Evolutionary conservation across 1,140 invertebrate genomes (phyloP).

Genomic region (Bicyclus anynana): DNA sequence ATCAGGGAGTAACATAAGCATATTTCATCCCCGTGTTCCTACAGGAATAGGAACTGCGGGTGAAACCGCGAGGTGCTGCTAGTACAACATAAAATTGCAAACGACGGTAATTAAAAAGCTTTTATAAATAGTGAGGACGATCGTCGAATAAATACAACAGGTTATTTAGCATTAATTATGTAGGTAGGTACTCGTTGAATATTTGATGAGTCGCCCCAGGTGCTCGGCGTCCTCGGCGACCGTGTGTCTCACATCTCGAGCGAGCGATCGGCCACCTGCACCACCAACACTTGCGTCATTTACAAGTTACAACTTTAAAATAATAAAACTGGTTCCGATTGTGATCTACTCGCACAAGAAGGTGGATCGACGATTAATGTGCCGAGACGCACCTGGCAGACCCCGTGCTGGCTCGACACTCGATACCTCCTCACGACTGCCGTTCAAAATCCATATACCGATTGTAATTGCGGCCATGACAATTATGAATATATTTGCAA

Average conservation of each 20-base stretch:
- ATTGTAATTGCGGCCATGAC: slow-evolving; percentile 27
- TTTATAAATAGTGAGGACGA: slow-evolving; percentile 19
- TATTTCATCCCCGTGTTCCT: too few species aligned
- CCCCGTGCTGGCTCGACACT: slow-evolving; percentile 62
- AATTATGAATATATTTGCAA: slow-evolving; percentile 44
- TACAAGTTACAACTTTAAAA: slow-evolving; percentile 76
- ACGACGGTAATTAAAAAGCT: slow-evolving; percentile 7
- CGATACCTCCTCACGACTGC: slow-evolving; percentile 46
- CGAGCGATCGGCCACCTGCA: slow-evolving; percentile 60
- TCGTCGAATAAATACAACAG: slow-evolving; percentile 13
- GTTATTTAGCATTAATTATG: slow-evolving; percentile 24
- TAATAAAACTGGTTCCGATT: slow-evolving; percentile 75
- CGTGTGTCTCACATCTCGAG: slow-evolving; percentile 45
- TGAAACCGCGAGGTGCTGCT: too few species aligned
- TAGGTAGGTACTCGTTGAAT: slow-evolving; percentile 17
- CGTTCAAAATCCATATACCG: slow-evolving; percentile 37
- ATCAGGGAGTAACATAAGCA: too few species aligned
- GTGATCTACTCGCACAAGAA: slow-evolving; percentile 62
- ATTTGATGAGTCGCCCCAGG: slow-evolving; percentile 22
- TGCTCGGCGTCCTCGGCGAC: slow-evolving; percentile 36
- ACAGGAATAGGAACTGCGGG: too few species aligned
- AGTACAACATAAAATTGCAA: too few species aligned
- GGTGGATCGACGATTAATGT: slow-evolving; percentile 67
- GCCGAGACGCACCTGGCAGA: slow-evolving; percentile 65
- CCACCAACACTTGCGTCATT: slow-evolving; percentile 70